Evolutionary conservation across 1,140 invertebrate genomes (phyloP).

Genomic region (Aricia agestis): DNA sequence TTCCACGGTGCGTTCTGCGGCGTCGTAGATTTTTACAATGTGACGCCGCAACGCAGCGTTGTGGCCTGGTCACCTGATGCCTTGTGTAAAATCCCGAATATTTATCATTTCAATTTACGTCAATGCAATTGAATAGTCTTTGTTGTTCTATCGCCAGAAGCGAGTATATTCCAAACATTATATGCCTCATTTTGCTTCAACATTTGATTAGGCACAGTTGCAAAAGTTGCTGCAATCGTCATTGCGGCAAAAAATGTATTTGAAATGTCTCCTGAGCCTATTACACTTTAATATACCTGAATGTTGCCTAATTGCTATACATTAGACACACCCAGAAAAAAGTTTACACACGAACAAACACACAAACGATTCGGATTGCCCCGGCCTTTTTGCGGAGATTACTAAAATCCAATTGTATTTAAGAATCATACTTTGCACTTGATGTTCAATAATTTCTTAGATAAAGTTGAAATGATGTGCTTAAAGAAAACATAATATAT

Average conservation of each 20-base stretch:
- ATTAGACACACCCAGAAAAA: slow-evolving; percentile 16
- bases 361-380: slow-evolving; percentile 41
- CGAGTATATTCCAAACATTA: no score
- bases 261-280: slow-evolving; percentile 17
- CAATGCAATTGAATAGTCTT: no score
- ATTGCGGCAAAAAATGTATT: slow-evolving; percentile 43
- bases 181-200: no score
- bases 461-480: neutral
- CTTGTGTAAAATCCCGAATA: no score
- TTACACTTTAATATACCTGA: neutral
- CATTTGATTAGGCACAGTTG: neutral
- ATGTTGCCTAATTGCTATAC: slow-evolving; percentile 9
- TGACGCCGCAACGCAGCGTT: no score
- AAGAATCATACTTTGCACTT: neutral
- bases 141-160: no score
- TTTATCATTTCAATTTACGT: no score
- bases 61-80: no score
- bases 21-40: no score
- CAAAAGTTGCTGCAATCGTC: neutral
- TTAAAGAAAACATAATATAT: no score
- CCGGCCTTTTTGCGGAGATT: slow-evolving; percentile 44
- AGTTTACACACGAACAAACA: slow-evolving; percentile 34
- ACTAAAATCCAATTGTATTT: slow-evolving; percentile 46
- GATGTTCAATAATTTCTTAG: neutral
- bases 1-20: no score